Evolutionary conservation across 2,888 invertebrate species (phyloP).

Genomic region (Amphimallon solstitiale): DNA sequence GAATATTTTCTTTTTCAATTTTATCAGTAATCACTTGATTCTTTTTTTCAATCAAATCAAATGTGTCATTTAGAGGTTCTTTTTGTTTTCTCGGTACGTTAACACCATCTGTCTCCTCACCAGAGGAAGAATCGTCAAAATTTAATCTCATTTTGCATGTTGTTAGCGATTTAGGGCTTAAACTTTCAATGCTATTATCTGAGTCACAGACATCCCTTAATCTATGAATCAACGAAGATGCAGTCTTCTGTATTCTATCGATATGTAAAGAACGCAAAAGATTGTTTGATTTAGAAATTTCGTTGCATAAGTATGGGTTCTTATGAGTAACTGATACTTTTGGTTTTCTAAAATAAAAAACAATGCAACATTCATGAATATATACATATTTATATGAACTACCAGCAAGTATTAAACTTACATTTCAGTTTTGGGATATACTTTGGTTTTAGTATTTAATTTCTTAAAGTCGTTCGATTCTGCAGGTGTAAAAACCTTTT

Average conservation of each 20-base stretch:
- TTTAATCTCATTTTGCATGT: conserved; percentile 41
- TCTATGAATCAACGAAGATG: conserved; percentile 50
- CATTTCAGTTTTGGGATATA: conserved; percentile 46
- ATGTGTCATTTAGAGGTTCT: no score
- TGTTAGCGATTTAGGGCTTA: conserved; percentile 19
- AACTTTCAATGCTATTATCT: conserved; percentile 43
- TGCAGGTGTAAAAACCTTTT: conserved; percentile 53
- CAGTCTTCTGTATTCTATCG: conserved; percentile 43
- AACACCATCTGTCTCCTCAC: conserved; percentile 2
- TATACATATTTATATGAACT: no score
- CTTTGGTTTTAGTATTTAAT: conserved; percentile 26
- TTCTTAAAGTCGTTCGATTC: conserved; percentile 44
- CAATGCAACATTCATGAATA: no score
- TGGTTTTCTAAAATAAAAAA: conserved; percentile 47
- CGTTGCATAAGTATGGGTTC: conserved; percentile 49
- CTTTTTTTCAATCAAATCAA: no score
- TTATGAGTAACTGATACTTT: conserved; percentile 45
- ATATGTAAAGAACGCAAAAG: conserved; percentile 49
- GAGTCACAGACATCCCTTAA: conserved; percentile 54
- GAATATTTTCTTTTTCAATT: no score
- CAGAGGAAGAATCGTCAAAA: conserved; percentile 42
- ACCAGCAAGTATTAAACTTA: conserved; percentile 32
- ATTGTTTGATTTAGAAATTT: conserved; percentile 43
- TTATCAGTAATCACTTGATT: no score
- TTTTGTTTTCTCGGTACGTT: neutral